Evolutionary conservation across 1,140 invertebrate genomes (phyloP).

Genomic region (Luehdorfia chinensis): DNA sequence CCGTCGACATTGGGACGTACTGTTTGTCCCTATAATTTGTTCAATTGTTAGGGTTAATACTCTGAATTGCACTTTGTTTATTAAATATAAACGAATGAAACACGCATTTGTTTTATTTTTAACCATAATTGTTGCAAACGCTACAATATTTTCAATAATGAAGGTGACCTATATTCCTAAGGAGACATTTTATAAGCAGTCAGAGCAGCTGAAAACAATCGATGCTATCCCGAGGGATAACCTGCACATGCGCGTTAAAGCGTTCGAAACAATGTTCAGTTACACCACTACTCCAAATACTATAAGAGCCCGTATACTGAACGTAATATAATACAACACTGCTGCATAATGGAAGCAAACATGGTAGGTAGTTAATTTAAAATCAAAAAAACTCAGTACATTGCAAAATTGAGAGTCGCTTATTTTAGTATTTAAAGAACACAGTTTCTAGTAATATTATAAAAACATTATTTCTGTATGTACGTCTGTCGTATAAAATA

Average conservation of each 20-base stretch:
- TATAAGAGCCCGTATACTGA: too few species aligned
- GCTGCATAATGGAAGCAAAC: too few species aligned
- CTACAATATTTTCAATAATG: background rate
- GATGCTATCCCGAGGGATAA: conserved; percentile 69
- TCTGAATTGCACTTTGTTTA: conserved; percentile 76
- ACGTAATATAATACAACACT: too few species aligned
- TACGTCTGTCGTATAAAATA: too few species aligned
- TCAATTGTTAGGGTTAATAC: conserved; percentile 75
- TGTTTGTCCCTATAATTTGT: conserved; percentile 64
- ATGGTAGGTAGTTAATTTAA: too few species aligned
- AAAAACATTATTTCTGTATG: too few species aligned
- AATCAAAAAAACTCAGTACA: too few species aligned
- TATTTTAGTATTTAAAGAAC: too few species aligned
- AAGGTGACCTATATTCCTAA: conserved; percentile 53
- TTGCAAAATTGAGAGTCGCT: too few species aligned
- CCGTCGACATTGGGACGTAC: conserved; percentile 48
- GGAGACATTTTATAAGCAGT: conserved; percentile 30
- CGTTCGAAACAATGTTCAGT: conserved; percentile 14
- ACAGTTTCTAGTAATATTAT: too few species aligned
- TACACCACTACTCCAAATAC: too few species aligned
- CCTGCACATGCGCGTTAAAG: conserved; percentile 60
- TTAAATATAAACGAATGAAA: conserved; percentile 76
- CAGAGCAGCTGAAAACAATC: conserved; percentile 59
- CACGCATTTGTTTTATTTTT: conserved; percentile 50
- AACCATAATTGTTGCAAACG: background rate